Evolutionary conservation across 2,113 vertebrate species (phyloP).

Genomic region (Serinus canaria): DNA sequence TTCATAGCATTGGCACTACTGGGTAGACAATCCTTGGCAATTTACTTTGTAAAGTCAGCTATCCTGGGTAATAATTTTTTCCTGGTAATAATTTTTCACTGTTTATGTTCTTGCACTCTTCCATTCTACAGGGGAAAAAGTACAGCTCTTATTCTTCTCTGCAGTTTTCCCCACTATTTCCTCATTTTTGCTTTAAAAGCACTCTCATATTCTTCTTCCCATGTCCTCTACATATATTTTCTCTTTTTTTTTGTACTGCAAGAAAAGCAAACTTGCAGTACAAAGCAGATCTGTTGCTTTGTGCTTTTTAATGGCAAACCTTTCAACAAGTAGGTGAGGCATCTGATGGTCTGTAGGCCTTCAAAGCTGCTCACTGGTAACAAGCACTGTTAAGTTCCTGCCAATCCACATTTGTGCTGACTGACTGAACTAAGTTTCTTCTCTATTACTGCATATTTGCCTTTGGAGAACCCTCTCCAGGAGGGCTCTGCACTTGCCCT

Average conservation of each 20-base stretch:
- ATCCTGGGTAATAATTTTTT: neutral
- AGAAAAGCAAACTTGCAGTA: neutral
- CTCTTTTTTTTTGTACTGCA: neutral
- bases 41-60: neutral
- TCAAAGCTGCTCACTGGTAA: neutral
- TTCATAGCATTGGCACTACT: neutral
- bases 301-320: neutral
- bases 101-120: neutral
- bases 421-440: neutral
- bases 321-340: neutral
- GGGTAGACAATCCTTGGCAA: neutral
- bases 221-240: neutral
- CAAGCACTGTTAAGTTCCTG: neutral
- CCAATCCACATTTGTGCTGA: neutral
- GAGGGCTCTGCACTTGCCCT: neutral
- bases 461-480: neutral
- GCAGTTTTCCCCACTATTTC: neutral
- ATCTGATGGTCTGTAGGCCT: neutral
- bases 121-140: neutral
- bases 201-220: neutral
- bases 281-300: neutral
- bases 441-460: neutral
- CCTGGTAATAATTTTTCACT: neutral
- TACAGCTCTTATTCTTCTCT: neutral
- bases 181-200: neutral